phyloP scores from a whole-genome alignment of 2,113 vertebrate genomes.

The Rissa tridactyla region DNA sequence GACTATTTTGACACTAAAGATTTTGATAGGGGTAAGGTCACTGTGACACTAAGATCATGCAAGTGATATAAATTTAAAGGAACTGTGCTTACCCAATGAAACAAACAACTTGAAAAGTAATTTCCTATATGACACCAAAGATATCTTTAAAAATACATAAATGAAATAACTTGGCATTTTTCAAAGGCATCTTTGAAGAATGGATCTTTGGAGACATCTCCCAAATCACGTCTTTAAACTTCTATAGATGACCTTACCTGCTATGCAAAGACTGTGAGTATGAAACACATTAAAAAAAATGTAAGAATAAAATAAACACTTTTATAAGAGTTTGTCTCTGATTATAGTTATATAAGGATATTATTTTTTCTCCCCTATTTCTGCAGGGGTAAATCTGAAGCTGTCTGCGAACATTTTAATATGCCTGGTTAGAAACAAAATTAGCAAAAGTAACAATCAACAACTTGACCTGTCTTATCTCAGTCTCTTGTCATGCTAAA shows the following conservation, averaged over 20 bases:
- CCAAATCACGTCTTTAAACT: not conserved
- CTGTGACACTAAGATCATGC: not conserved
- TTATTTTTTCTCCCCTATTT: not conserved
- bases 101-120: not conserved
- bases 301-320: not conserved
- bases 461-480: not conserved
- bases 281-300: not conserved
- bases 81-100: not conserved
- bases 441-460: not conserved
- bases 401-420: not conserved
- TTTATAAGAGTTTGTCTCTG: not conserved
- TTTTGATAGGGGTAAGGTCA: not conserved
- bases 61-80: not conserved
- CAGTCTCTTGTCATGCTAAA: not conserved
- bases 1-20: not conserved
- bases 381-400: not conserved
- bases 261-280: not conserved
- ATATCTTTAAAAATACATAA: not conserved
- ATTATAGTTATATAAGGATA: not conserved
- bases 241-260: not conserved
- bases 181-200: not conserved
- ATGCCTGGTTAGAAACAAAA: not conserved
- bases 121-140: not conserved
- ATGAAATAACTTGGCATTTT: not conserved
- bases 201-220: not conserved